Evolutionary conservation across 92 coral and sea anemone genomes (phyloP).

Genomic region (Palythoa grandiflora): DNA sequence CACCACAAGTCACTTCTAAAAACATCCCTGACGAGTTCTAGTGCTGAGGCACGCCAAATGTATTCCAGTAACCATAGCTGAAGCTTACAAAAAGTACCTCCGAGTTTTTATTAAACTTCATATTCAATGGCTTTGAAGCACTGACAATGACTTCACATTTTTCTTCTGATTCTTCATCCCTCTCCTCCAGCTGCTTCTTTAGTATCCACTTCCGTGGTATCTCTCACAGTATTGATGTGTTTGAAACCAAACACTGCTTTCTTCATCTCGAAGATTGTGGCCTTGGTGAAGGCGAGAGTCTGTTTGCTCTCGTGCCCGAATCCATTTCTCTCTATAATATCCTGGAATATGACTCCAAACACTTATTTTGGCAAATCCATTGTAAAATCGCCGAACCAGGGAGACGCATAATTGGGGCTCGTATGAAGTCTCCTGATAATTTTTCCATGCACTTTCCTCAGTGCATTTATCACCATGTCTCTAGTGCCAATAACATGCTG

Average conservation of each 20-base stretch:
- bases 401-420: slow-evolving; percentile 51
- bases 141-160: slow-evolving; percentile 39
- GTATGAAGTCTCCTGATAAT: slow-evolving; percentile 56
- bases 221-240: slow-evolving; percentile 54
- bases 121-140: slow-evolving; percentile 12
- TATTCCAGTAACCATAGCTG: slow-evolving; percentile 45
- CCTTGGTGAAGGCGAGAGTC: slow-evolving; percentile 34
- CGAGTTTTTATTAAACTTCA: no score
- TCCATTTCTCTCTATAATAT: slow-evolving; percentile 52
- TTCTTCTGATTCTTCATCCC: slow-evolving; percentile 15
- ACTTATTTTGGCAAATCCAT: slow-evolving; percentile 69
- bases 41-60: slow-evolving; percentile 34
- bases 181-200: slow-evolving; percentile 36
- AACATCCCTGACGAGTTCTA: slow-evolving; percentile 31
- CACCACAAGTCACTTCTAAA: slow-evolving; percentile 12
- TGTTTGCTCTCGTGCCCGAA: slow-evolving; percentile 17
- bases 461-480: slow-evolving; percentile 55
- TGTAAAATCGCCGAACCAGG: slow-evolving; percentile 68
- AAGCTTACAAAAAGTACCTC: slow-evolving; percentile 10
- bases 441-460: slow-evolving; percentile 65
- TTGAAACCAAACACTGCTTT: slow-evolving; percentile 63
- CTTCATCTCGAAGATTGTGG: slow-evolving; percentile 40
- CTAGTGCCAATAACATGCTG: slow-evolving; percentile 55
- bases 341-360: slow-evolving; percentile 48
- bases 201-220: slow-evolving; percentile 48